Percentiles rank a stretch among this genome's conserved stretches.
phyloP scores from a whole-genome alignment of 30 jellyfish, hydroid and myxozoan genomes.

The Rhopilema esculentum region DNA sequence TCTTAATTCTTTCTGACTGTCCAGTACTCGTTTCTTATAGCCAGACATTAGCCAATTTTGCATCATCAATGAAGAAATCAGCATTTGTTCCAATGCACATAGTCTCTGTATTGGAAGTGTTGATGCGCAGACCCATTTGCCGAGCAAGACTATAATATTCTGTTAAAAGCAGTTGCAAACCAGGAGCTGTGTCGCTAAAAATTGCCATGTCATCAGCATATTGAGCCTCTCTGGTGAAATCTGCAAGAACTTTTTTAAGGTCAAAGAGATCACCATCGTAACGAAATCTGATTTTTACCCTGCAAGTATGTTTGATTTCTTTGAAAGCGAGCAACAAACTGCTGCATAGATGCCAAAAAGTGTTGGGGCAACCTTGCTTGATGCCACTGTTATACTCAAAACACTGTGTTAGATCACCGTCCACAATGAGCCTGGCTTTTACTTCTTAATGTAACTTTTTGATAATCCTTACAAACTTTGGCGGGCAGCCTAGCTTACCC shows the following conservation, averaged over 20 bases:
- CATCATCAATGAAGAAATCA: conserved; percentile 18
- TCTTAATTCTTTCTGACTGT: no score
- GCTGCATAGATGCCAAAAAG: conserved; percentile 64
- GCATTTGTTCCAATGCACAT: conserved; percentile 18
- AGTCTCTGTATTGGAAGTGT: conserved; percentile 35
- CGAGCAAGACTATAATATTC: conserved; percentile 58
- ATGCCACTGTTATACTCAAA: conserved; percentile 72
- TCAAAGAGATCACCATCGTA: no score
- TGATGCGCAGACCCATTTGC: conserved; percentile 73
- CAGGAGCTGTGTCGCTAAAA: conserved; percentile 60
- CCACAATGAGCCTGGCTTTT: conserved; percentile 64
- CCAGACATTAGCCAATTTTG: conserved; percentile 30
- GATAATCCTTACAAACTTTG: conserved; percentile 45
- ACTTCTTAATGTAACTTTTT: conserved; percentile 35
- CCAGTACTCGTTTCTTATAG: no score
- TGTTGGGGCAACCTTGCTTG: conserved; percentile 56
- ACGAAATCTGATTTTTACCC: conserved; percentile 46
- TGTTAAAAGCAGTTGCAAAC: conserved; percentile 48
- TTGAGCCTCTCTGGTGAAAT: no score
- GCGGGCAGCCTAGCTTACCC: no score
- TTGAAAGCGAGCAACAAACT: conserved; percentile 48
- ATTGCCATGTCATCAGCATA: conserved; percentile 72
- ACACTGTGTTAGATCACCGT: conserved; percentile 53
- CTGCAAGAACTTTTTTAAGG: no score
- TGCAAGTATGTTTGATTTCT: conserved; percentile 46